Conservation (phyloP, 2,113 vertebrate species). For the Seriola dumerili region DNA sequence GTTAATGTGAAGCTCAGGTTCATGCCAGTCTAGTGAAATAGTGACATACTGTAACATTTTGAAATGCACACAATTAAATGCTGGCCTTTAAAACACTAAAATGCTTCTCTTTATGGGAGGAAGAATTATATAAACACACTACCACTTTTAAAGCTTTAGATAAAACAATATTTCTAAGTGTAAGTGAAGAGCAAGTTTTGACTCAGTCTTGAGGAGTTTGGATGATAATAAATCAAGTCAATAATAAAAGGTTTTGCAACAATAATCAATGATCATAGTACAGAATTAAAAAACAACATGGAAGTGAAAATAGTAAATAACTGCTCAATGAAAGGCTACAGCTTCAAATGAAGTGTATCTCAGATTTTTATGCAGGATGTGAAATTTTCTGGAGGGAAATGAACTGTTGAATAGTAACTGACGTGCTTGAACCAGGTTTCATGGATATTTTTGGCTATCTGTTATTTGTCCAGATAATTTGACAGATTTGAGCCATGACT, state of each 20-base stretch:
- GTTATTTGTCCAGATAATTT: not conserved
- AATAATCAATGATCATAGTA: not conserved
- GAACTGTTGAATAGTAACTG: not conserved
- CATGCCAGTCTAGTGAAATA: not conserved
- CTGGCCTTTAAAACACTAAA: slow-evolving; percentile 14
- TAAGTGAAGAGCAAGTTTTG: not conserved
- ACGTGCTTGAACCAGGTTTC: not conserved
- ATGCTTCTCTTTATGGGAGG: not conserved
- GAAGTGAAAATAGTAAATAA: no score
- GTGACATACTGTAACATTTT: slow-evolving; percentile 6
- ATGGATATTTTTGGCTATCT: not conserved
- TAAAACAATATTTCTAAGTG: slow-evolving; percentile 56
- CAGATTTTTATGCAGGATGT: not conserved
- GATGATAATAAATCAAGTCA: not conserved
- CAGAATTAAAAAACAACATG: not conserved
- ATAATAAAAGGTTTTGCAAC: not conserved
- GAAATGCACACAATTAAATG: slow-evolving; percentile 14
- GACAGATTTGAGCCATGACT: not conserved
- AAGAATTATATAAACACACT: slow-evolving; percentile 1
- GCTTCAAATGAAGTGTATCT: not conserved
- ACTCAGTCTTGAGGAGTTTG: not conserved
- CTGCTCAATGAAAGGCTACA: no score
- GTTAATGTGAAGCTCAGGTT: slow-evolving; percentile 24
- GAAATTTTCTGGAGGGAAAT: not conserved
- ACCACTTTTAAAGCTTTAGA: slow-evolving; percentile 26